Evolutionary conservation across 2,113 vertebrate genomes (phyloP), one percentile per base, ranked within the genome.

Genomic region (Hippocampus barbouri): DNA sequence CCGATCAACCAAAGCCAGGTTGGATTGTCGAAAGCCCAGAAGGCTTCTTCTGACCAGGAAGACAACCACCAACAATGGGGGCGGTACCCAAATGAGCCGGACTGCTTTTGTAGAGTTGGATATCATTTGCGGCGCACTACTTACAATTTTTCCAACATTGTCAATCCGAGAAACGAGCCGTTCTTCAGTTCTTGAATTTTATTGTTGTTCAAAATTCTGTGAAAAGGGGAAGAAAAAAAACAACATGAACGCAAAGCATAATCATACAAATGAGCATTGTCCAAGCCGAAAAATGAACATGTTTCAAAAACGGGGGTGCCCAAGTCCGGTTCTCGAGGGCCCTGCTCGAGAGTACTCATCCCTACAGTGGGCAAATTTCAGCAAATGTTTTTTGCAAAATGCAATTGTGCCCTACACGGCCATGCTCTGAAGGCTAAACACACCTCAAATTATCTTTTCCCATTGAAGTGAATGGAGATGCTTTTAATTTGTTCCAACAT

Each of bases 101-200:
- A 49, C 47, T 49, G 5, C 47, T 16, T 49, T 49, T 5, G 47
- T 5, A 51, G 5, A 16, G 5, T 51, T 51, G 47, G 34, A 38
- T 40, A 43, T 41, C 10, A 49, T 45, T 66, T 47, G 1, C 59
- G 7, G 15, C 21, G 10, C 23, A 11, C 15, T 80, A 91, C 97
- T 98, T 89, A 99, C 97, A 99, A 73, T 94, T 96, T 95, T 87
- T 99, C 96, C 76, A 99, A 91, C 71, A 92, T 84, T 80, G 87
- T 91, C 81, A 98, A 91, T 49, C 96, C 96, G 74, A 84, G 83
- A 89, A 99, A 99, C 12, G 96, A 98, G 75, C 94, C 95, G 79
- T 98, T 98, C 90, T 93, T 94, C 87, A 99, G 86, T 67, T 96
- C 95, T 0, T 94, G 94, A 91, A 98, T 99, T 91, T 96, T 98